phyloP scores from a whole-genome alignment of 2,113 vertebrate genomes.

The Nycticryphes semicollaris region DNA sequence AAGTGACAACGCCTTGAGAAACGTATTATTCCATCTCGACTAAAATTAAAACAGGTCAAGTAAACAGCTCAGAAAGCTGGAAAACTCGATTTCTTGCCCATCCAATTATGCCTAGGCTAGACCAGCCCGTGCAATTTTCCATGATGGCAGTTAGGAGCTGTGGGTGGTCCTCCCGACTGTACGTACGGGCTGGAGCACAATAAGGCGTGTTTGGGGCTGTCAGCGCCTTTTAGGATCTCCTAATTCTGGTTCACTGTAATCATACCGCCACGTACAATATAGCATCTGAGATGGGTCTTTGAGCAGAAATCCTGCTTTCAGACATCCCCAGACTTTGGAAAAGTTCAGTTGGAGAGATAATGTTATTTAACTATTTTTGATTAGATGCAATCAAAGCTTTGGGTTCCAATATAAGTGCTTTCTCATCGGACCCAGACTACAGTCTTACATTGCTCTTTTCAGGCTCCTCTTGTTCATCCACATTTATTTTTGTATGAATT shows the following conservation, averaged over 20 bases:
- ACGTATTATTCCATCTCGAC: neutral
- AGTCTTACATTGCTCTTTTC: neutral
- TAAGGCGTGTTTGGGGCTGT: constrained; percentile 48
- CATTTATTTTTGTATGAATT: neutral
- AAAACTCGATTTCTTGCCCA: constrained; percentile 71
- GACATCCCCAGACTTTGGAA: neutral
- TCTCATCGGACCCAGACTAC: neutral
- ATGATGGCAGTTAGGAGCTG: constrained; percentile 66
- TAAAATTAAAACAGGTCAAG: constrained; percentile 53
- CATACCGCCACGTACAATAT: neutral
- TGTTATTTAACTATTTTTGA: neutral
- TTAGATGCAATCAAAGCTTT: neutral
- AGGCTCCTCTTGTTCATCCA: neutral
- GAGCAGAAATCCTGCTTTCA: neutral
- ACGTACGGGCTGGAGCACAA: constrained; percentile 69
- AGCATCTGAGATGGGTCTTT: neutral
- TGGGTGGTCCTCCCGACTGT: constrained; percentile 75
- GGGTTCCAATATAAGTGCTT: neutral
- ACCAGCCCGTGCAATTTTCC: constrained; percentile 68
- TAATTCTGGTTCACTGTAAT: constrained; percentile 42
- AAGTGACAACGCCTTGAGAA: neutral
- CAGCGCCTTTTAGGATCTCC: constrained; percentile 64
- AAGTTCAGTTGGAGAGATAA: neutral
- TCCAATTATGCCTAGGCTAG: constrained; percentile 73
- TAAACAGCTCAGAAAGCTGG: constrained; percentile 51